These are phyloP conservation scores for Whitmania pigra DNA, from an alignment of 1,140 invertebrate genomes.

Conservation along the genomic window DNA sequence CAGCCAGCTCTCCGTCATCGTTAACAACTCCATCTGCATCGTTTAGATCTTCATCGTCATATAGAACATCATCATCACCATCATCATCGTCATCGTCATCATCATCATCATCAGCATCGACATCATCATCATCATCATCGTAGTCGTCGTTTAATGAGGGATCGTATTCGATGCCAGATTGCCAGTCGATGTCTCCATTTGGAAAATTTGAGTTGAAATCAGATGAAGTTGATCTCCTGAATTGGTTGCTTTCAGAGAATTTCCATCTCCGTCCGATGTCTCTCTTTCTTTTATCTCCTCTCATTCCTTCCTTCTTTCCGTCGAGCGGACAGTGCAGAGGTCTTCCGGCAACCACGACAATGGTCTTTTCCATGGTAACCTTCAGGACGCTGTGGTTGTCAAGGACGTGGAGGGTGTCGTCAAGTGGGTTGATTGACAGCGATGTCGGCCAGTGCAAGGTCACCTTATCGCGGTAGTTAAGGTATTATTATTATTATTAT, in stretches of 20 bases:
- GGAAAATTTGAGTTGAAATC: not conserved
- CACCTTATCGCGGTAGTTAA: constrained; percentile 46
- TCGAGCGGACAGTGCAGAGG: constrained; percentile 66
- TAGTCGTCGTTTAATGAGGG: not conserved
- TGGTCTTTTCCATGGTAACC: constrained; percentile 70
- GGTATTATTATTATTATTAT: not conserved
- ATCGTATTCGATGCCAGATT: not conserved
- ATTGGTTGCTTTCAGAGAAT: no score
- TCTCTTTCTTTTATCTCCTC: no score
- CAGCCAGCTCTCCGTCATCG: constrained; percentile 36
- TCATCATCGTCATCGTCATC: not conserved
- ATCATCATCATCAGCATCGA: not conserved
- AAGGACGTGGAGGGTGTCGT: constrained; percentile 84
- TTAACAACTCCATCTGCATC: not conserved
- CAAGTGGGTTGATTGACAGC: constrained; percentile 78
- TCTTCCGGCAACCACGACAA: constrained; percentile 79
- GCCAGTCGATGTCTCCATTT: not conserved
- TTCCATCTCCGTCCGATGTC: not conserved
- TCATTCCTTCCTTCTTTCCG: no score
- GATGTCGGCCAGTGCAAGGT: constrained; percentile 88
- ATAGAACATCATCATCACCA: constrained; percentile 1
- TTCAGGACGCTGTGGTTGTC: constrained; percentile 90
- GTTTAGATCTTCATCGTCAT: constrained; percentile 4
- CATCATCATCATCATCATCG: not conserved
- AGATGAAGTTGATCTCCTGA: no score